Evolutionary conservation across 2,113 vertebrate genomes (phyloP).

Genomic region (Osmerus mordax): DNA sequence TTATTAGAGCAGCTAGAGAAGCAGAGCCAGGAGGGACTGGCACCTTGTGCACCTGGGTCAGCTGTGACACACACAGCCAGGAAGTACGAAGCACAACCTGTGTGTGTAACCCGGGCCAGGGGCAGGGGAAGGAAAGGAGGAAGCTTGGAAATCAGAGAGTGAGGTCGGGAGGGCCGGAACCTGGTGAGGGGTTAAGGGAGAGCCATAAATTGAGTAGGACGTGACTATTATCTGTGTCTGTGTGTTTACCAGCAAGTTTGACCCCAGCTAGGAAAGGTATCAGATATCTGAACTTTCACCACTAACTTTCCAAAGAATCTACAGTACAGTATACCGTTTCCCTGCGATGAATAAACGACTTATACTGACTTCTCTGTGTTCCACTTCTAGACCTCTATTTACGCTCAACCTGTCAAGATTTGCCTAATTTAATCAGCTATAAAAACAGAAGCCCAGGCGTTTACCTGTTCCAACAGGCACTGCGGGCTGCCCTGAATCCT

Average conservation of each 20-base stretch:
- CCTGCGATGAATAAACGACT: background rate
- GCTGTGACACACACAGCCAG: background rate
- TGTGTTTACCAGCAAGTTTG: too few species aligned
- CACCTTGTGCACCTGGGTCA: slow-evolving; percentile 14
- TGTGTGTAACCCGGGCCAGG: background rate
- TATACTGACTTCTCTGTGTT: background rate
- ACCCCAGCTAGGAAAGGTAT: too few species aligned
- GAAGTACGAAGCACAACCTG: slow-evolving; percentile 14
- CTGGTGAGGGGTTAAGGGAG: background rate
- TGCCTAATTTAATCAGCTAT: slow-evolving; percentile 52
- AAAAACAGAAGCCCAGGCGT: slow-evolving; percentile 57
- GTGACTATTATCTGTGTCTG: too few species aligned
- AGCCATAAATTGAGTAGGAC: background rate
- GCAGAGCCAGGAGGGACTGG: slow-evolving; percentile 10
- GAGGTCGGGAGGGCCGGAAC: background rate
- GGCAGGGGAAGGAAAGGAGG: background rate
- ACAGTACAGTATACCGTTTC: background rate
- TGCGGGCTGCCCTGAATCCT: slow-evolving; percentile 45
- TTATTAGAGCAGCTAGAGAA: slow-evolving; percentile 47
- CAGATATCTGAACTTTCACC: too few species aligned
- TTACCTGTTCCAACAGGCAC: slow-evolving; percentile 56
- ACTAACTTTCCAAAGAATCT: background rate
- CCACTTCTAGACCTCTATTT: slow-evolving; percentile 10
- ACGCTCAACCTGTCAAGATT: slow-evolving; percentile 50
- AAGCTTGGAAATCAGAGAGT: background rate